Evolutionary conservation across 2,113 vertebrate species (phyloP).

Genomic region (Nansenia antarctica): DNA sequence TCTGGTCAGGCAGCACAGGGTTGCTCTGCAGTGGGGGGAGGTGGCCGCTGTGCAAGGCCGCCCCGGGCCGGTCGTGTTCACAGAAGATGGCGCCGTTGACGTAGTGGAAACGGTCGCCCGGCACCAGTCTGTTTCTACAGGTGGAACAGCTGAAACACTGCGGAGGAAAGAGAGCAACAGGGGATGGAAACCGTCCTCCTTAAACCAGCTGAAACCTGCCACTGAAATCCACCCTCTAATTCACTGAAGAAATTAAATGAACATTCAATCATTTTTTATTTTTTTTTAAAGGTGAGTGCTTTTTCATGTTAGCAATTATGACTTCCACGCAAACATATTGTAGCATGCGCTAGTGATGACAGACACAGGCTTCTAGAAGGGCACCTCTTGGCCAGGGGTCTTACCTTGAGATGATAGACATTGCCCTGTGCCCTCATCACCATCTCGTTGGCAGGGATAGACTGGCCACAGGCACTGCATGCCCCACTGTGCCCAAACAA

Average conservation of each 20-base stretch:
- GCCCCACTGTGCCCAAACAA: constrained; percentile 82
- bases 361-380: not conserved
- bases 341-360: constrained; percentile 3
- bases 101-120: constrained; percentile 81
- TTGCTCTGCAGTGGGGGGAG: constrained; percentile 74
- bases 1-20: constrained; percentile 78
- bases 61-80: constrained; percentile 78
- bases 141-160: constrained; percentile 85
- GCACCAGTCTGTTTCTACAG: constrained; percentile 79
- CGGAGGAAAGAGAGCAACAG: not conserved
- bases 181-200: not conserved
- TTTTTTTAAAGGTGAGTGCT: too few species aligned
- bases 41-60: constrained; percentile 69
- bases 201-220: too few species aligned
- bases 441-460: constrained; percentile 83
- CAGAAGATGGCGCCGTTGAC: constrained; percentile 82
- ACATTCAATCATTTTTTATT: too few species aligned
- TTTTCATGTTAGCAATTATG: not conserved
- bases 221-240: too few species aligned
- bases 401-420: constrained; percentile 84
- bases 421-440: constrained; percentile 83
- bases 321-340: not conserved
- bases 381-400: constrained; percentile 7
- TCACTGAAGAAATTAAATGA: too few species aligned
- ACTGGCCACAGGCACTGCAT: constrained; percentile 79